Conservation (phyloP, 2,797 vertebrate species). For the Gouania willdenowi region DNA sequence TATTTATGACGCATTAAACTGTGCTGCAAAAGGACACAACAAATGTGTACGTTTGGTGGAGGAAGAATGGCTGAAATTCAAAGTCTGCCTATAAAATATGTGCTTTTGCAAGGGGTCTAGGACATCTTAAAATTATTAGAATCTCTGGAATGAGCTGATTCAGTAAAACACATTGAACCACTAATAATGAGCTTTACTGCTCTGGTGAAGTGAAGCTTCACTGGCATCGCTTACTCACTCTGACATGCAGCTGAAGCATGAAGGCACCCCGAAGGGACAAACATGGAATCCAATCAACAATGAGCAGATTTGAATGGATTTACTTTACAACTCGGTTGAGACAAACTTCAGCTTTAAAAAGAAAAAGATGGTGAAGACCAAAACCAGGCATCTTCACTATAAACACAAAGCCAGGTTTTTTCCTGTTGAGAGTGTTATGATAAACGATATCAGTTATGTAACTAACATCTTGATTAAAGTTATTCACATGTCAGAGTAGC, state of each 20-base stretch:
- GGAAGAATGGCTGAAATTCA: slow-evolving; percentile 62
- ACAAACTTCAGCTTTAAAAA: not conserved
- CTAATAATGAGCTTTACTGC: slow-evolving; percentile 46
- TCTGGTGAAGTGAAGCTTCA: slow-evolving; percentile 36
- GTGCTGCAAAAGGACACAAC: no score
- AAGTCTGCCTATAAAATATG: slow-evolving; percentile 65
- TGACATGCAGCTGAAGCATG: slow-evolving; percentile 30
- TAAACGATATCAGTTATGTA: no score
- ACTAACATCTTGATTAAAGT: no score
- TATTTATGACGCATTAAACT: no score
- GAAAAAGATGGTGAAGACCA: not conserved
- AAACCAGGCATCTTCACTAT: not conserved
- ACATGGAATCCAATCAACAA: slow-evolving; percentile 16
- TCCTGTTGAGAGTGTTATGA: no score
- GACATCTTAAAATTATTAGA: slow-evolving; percentile 65
- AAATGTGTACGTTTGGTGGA: no score
- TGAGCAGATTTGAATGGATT: not conserved
- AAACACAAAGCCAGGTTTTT: no score
- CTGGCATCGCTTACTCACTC: slow-evolving; percentile 26
- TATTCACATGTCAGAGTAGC: no score
- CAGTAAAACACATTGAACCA: slow-evolving; percentile 64
- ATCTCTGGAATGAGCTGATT: slow-evolving; percentile 56
- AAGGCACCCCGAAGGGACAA: slow-evolving; percentile 19
- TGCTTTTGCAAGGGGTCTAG: slow-evolving; percentile 49
- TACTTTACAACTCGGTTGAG: not conserved